Evolutionary conservation across 2,797 vertebrate species (phyloP), one percentile per base, ranked within the genome.

Genomic region (Discoglossus pictus): DNA sequence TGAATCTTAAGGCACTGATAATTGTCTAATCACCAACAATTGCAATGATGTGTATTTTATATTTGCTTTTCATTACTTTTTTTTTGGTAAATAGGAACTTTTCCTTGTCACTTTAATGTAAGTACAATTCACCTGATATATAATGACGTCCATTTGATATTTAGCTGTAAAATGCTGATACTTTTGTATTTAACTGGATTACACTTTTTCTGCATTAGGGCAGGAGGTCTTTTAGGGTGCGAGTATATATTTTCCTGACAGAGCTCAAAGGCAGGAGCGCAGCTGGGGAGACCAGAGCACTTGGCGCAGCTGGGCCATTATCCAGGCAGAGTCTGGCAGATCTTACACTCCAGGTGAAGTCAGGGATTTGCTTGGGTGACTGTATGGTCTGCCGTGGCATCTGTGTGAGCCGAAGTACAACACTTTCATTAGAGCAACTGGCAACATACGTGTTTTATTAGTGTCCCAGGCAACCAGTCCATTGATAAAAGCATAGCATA

Each of bases 381-480:
- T 56, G 50, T 59, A 46, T 53, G 65, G 40, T 68, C 59, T 63
- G 67, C 34, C 24, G 51, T 61, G 67, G 59, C 67, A 70, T 70
- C 67, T 70, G 67, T 48, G 43, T 27, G 24, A 56, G 51, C 52
- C 54, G 42, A 43, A 63, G 34, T 56, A 46, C 34, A 70, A 70
- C 67, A 56, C 67, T 70, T 70, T 70, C 67, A 63, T 63, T 35
- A 31, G 15, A 48, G 36, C 50, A 56, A 70, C 67, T 62, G 60
- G 67, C 35, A 48, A 56, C 67, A 63, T 20, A 70, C 48, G 67
- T 70, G 67, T 70, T 70, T 63, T 62, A 70, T 70, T 70, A 70
- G 67, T 56, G 52, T 25, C 52, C 51, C 42, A 21, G 59, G 59
- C 59, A 63, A 50, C 67, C 10, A 15, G 34, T 34, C 13, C 42